phyloP scores from a whole-genome alignment of 1,140 invertebrate genomes.

The Tribolium castaneum region DNA sequence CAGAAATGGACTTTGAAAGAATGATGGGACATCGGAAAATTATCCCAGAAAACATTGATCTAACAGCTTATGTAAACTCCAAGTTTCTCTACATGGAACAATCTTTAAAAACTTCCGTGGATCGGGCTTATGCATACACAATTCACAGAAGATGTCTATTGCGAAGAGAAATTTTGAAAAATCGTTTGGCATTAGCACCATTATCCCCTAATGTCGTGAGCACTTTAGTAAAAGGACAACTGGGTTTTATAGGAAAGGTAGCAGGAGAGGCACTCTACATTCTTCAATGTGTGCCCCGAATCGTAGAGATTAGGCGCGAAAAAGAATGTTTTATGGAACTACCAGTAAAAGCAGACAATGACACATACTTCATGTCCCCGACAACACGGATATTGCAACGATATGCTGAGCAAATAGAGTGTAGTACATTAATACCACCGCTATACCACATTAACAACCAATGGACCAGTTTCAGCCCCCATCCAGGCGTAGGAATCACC shows the following conservation, averaged over 20 bases:
- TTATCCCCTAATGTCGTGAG: background rate
- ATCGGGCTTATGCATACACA: background rate
- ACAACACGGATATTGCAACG: conserved; percentile 4
- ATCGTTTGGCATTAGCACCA: conserved; percentile 10
- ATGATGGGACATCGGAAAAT: too few relatives aligned
- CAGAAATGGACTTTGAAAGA: too few relatives aligned
- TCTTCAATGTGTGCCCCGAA: background rate
- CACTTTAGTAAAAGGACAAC: background rate
- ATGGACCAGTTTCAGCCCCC: conserved; percentile 26
- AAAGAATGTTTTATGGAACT: conserved; percentile 5
- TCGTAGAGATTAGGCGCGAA: background rate
- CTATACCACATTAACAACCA: background rate
- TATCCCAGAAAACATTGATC: background rate
- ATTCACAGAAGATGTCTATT: background rate
- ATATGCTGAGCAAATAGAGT: background rate
- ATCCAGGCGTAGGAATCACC: background rate
- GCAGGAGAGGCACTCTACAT: conserved; percentile 18
- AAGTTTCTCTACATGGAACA: background rate
- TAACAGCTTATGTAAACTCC: background rate
- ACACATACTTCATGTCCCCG: conserved; percentile 10
- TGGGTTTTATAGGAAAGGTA: background rate
- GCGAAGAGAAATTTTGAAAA: background rate
- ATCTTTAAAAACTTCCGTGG: background rate
- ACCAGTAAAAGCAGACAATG: background rate
- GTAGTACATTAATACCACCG: background rate